Evolutionary conservation across 37 sponge, comb jelly and placozoan species (phyloP).

Genomic region (Hexactinellida sp.): DNA sequence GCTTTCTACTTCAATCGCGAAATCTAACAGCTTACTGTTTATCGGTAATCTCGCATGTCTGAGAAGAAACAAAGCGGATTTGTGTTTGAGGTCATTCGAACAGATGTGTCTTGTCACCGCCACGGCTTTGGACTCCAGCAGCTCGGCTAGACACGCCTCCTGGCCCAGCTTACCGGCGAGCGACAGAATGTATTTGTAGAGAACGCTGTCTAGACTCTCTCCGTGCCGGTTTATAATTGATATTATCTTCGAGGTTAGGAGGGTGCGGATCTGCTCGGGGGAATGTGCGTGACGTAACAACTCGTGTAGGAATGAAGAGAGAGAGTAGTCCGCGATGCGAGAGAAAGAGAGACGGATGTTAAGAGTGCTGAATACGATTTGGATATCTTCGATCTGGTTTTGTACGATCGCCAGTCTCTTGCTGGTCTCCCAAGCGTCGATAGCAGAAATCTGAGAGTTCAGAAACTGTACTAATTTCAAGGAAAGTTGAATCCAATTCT

Average conservation of each 20-base stretch:
- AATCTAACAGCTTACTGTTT: not conserved
- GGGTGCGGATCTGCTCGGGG: not conserved
- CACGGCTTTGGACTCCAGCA: not conserved
- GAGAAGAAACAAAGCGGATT: not conserved
- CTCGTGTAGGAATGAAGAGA: not conserved
- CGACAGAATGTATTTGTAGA: not conserved
- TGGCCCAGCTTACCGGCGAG: not conserved
- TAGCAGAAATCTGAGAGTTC: not conserved
- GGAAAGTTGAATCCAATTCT: not conserved
- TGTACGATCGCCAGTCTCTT: not conserved
- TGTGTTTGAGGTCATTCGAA: not conserved
- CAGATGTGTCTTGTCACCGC: not conserved
- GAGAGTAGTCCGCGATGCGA: not conserved
- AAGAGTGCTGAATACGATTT: constrained; percentile 6
- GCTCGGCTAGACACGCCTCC: not conserved
- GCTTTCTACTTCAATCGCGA: not conserved
- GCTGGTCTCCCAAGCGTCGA: constrained; percentile 1
- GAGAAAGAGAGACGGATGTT: not conserved
- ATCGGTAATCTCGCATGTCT: not conserved
- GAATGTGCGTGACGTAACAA: constrained; percentile 17
- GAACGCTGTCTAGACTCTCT: not conserved
- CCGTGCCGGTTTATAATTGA: not conserved
- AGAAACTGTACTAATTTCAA: not conserved
- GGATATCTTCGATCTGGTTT: not conserved
- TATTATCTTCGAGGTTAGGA: constrained; percentile 7